A percentile compares a stretch with the other conserved stretches of the same genome.
phyloP scores from a whole-genome alignment of 2,113 vertebrate genomes.

The Benitochromis conjunctus region DNA sequence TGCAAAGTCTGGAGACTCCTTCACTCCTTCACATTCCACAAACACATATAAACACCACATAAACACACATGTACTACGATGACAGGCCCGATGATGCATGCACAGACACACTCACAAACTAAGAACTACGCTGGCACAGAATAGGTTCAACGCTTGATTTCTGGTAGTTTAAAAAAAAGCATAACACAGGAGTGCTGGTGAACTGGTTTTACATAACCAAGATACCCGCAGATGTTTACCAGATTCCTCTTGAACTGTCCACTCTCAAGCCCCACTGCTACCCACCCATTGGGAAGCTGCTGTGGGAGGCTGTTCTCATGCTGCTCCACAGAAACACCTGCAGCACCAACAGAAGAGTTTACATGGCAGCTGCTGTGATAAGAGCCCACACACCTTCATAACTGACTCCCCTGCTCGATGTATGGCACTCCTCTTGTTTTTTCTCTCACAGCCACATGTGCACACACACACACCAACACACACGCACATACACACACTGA shows the following conservation, averaged over 20 bases:
- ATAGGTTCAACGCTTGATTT: neutral
- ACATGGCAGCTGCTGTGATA: conserved; percentile 53
- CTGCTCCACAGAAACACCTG: conserved; percentile 68
- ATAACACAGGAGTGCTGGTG: neutral
- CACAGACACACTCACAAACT: accelerated
- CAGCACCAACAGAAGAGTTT: conserved; percentile 31
- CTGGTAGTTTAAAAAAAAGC: neutral
- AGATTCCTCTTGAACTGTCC: neutral
- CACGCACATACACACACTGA: conserved; percentile 18
- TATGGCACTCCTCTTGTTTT: conserved; percentile 28
- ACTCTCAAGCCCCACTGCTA: neutral
- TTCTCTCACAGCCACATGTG: conserved; percentile 24
- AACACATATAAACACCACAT: neutral
- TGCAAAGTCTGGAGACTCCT: neutral
- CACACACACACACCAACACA: neutral
- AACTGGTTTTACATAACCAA: neutral
- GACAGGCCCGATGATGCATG: accelerated
- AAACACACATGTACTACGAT: neutral
- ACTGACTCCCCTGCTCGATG: conserved; percentile 20
- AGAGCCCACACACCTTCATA: conserved; percentile 16
- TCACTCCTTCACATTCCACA: neutral
- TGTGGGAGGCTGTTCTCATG: conserved; percentile 72
- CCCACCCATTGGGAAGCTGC: conserved; percentile 53
- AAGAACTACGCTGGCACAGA: neutral
- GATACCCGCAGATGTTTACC: neutral